phyloP scores from a whole-genome alignment of 2,888 invertebrate genomes.

The Caenorhabditis drosophilae region DNA sequence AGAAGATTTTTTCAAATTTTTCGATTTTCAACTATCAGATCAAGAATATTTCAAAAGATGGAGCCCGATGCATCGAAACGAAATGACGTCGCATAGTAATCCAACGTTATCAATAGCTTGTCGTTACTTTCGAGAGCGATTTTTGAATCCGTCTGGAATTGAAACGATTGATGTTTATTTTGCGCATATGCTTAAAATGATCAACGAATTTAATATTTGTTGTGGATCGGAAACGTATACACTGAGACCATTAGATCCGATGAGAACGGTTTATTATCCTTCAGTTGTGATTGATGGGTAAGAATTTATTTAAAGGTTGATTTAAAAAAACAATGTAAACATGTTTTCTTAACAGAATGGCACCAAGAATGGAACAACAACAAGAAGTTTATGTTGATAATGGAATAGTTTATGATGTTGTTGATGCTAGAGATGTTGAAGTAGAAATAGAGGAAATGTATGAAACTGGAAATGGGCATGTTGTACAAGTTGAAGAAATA shows the following conservation, averaged over 20 bases:
- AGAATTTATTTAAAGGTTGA: background rate
- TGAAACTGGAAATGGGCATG: background rate
- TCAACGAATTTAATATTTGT: conserved; percentile 19
- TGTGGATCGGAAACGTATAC: conserved; percentile 15
- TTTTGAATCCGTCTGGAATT: conserved; percentile 12
- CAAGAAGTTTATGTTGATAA: no score
- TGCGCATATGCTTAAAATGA: conserved; percentile 10
- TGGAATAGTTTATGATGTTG: no score
- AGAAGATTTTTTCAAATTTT: conserved; percentile 10
- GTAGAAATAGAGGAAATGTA: conserved; percentile 20
- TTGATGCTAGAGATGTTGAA: no score
- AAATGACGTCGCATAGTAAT: conserved; percentile 29
- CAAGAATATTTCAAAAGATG: conserved; percentile 30
- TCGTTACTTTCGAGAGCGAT: conserved; percentile 21
- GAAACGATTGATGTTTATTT: conserved; percentile 37
- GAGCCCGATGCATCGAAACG: conserved; percentile 31
- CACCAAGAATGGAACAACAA: no score
- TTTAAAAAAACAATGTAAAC: no score
- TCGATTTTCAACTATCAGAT: conserved; percentile 18
- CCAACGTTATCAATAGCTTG: conserved; percentile 33
- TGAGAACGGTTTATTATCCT: conserved; percentile 1
- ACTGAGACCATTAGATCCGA: background rate
- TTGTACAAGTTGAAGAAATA: background rate
- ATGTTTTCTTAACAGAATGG: no score
- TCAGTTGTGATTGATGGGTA: background rate